A percentile compares a stretch with the other conserved stretches of the same genome.
These are phyloP conservation scores for Hydraecia micacea DNA, from an alignment of 2,888 invertebrate species.

Conservation along the genomic window DNA sequence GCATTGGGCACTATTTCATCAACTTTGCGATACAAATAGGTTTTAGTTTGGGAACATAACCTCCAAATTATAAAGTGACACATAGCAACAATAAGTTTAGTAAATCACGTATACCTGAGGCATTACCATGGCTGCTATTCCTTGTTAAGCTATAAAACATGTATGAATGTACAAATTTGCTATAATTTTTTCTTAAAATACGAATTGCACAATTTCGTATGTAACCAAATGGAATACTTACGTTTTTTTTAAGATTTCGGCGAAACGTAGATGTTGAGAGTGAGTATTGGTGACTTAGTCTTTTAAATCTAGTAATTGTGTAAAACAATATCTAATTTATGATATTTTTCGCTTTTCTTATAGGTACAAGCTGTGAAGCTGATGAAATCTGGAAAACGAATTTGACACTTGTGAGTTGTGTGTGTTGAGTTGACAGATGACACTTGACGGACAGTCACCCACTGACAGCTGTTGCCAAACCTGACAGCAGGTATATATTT, in stretches of 20 bases:
- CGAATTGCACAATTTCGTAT: neutral
- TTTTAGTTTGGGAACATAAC: conserved; percentile 68
- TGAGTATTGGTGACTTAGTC: conserved; percentile 4
- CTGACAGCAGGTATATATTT: neutral
- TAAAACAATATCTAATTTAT: neutral
- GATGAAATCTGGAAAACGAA: conserved; percentile 36
- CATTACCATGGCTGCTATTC: conserved; percentile 80
- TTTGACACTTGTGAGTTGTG: conserved; percentile 29
- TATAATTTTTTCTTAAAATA: neutral
- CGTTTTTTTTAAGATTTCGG: conserved; percentile 15
- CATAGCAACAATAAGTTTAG: conserved; percentile 60
- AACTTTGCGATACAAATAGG: conserved; percentile 27
- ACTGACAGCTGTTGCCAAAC: neutral
- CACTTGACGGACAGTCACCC: neutral
- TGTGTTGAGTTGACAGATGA: conserved; percentile 6
- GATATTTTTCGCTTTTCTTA: conserved; percentile 6
- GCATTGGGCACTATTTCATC: conserved; percentile 28
- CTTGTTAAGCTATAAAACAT: conserved; percentile 79
- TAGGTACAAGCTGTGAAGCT: conserved; percentile 20
- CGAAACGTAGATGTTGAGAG: neutral
- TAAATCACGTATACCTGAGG: conserved; percentile 77
- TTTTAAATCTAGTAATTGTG: neutral
- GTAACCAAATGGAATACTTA: conserved; percentile 33
- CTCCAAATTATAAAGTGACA: conserved; percentile 71
- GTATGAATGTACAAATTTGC: conserved; percentile 34